A percentile compares a stretch with the other conserved stretches of the same genome.
Conservation (phyloP, 1,140 invertebrate species). For the Zaprionus tsacasi region DNA sequence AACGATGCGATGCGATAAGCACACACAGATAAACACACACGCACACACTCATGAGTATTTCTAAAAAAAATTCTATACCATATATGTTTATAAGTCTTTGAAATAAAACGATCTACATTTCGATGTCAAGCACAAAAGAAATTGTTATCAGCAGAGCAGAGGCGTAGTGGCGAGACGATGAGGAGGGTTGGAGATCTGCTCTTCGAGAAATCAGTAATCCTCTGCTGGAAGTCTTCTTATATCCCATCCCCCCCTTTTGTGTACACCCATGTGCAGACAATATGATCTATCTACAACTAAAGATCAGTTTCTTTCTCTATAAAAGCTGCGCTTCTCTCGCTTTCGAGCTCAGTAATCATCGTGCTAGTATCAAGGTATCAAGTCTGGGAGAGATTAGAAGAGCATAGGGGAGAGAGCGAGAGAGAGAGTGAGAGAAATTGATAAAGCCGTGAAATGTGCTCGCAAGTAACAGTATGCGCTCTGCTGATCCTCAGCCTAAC, state of each 20-base stretch:
- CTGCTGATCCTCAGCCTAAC: constrained; percentile 46
- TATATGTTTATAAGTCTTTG: neutral
- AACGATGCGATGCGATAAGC: constrained; percentile 37
- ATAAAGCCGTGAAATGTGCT: constrained; percentile 11
- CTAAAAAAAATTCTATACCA: constrained; percentile 3
- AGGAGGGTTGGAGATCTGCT: neutral
- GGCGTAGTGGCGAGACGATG: neutral
- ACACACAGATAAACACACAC: constrained; percentile 3
- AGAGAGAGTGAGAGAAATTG: neutral
- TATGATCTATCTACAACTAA: constrained; percentile 29
- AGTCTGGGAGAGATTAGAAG: neutral
- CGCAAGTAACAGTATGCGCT: constrained; percentile 14
- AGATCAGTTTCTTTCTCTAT: constrained; percentile 50
- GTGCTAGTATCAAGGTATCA: constrained; percentile 5
- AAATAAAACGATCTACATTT: constrained; percentile 20
- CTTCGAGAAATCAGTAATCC: neutral
- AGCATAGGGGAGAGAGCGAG: neutral
- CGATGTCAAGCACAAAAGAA: constrained; percentile 46
- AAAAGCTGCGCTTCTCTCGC: constrained; percentile 20
- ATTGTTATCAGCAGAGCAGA: constrained; percentile 26
- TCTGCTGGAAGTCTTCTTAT: neutral
- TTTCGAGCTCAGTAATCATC: constrained; percentile 31
- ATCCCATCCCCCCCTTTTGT: neutral
- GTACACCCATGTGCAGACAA: constrained; percentile 15
- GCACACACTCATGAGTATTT: neutral